Percentiles rank a stretch among this genome's conserved stretches.
These are phyloP conservation scores for Metopia argyrocephala DNA, from an alignment of 2,888 invertebrate species.

Conservation along the genomic window DNA sequence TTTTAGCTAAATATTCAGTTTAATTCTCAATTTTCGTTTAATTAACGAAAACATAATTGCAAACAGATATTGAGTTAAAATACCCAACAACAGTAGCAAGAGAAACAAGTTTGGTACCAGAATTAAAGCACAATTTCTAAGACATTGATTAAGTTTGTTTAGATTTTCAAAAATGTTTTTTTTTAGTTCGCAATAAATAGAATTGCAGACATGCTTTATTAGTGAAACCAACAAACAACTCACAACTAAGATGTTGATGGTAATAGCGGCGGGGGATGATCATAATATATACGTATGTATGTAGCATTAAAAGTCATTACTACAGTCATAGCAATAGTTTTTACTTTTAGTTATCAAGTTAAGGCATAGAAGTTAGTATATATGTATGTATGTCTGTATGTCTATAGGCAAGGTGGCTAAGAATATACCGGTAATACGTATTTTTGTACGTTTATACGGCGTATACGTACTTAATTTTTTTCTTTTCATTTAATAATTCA, in stretches of 20 bases:
- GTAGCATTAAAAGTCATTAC: no score
- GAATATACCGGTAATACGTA: conserved; percentile 25
- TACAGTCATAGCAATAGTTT: not conserved
- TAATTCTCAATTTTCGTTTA: conserved; percentile 51
- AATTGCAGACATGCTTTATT: conserved; percentile 58
- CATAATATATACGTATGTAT: not conserved
- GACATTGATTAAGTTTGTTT: conserved; percentile 64
- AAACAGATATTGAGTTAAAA: conserved; percentile 40
- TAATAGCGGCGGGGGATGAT: conserved; percentile 23
- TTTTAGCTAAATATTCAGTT: conserved; percentile 33
- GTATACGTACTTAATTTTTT: conserved; percentile 18
- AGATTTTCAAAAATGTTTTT: conserved; percentile 62
- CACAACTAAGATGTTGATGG: conserved; percentile 15
- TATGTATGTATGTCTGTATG: not conserved
- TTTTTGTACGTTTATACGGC: conserved; percentile 6
- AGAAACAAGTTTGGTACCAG: conserved; percentile 52
- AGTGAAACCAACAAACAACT: conserved; percentile 46
- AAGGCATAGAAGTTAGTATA: not conserved
- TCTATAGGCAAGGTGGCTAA: conserved; percentile 50
- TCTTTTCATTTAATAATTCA: conserved; percentile 40
- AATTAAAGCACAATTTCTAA: conserved; percentile 59
- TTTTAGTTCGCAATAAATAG: conserved; percentile 61
- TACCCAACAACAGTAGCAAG: not conserved
- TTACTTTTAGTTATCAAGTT: not conserved
- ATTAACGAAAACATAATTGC: conserved; percentile 56